Evolutionary conservation across 2,797 vertebrate genomes (phyloP).

Genomic region (Peromyscus melanophrys): DNA sequence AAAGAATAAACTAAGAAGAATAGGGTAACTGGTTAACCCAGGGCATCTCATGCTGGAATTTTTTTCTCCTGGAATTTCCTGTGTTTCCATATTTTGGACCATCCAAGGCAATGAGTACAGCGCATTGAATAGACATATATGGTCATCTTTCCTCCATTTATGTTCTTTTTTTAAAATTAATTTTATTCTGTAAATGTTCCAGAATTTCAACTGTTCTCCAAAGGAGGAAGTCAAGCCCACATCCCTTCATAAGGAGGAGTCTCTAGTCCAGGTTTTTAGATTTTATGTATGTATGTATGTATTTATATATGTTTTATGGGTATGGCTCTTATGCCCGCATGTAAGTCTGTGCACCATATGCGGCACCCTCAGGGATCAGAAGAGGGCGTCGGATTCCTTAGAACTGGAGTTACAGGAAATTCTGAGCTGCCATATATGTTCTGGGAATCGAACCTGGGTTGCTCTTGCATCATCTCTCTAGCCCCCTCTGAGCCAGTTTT

Average conservation of each 20-base stretch:
- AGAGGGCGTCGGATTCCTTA: background rate
- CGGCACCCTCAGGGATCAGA: background rate
- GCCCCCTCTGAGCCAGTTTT: background rate
- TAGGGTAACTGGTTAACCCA: background rate
- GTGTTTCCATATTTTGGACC: background rate
- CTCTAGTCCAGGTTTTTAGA: background rate
- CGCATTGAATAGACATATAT: background rate
- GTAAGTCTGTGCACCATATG: background rate
- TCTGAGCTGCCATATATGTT: background rate
- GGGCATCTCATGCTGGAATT: background rate
- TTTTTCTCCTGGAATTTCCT: background rate
- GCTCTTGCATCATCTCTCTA: background rate
- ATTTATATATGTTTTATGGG: no score
- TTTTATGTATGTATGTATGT: background rate
- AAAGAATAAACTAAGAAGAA: constrained; percentile 12
- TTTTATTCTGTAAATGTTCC: constrained; percentile 32
- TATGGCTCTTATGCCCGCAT: background rate
- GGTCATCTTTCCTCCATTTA: background rate
- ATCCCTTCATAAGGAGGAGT: background rate
- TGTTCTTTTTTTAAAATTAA: background rate
- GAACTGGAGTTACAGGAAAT: background rate
- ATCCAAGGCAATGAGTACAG: background rate
- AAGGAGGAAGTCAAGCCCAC: background rate
- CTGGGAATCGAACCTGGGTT: background rate
- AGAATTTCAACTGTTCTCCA: constrained; percentile 8